Evolutionary conservation across 2,888 invertebrate genomes (phyloP), one percentile per base, ranked within the genome.

Genomic region (Melanostoma mellinum): DNA sequence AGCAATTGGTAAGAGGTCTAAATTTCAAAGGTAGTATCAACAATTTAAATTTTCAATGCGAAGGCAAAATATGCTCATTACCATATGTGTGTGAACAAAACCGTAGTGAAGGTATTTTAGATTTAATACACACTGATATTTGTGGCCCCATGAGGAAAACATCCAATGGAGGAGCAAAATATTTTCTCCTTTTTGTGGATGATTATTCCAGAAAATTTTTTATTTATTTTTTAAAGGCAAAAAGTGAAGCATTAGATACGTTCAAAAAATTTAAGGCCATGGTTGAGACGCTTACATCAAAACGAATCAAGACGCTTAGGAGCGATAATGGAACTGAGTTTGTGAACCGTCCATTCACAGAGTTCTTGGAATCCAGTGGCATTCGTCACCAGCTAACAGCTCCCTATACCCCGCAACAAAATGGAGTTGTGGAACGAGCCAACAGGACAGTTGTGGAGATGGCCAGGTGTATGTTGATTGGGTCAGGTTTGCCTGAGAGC

Each of bases 211-310:
- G 20, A 20, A 20, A 20, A 20, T 20, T 20, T 20, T 20, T 20
- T 1, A 20, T 20, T 20, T 50, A 50, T 33, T 50, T 38, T 60
- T 60, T 60, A 60, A 44, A 55, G 35, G 52, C 71, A 42, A 52
- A 35, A 71, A 40, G 52, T 42, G 71, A 60, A 10, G 55, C 55
- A 4, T n/a, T 79, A 0, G 32, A 52, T 2, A 53, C 6, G 8
- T 72, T 79, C n/a, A 60, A 73, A 10, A 67, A 72, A 5, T 79
- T 79, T 33, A 79, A 79, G 40, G 10, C 46, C n/a, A 60, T 61
- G 48, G 61, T 52, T 30, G 67, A 79, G 40, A 50, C 20, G 6
- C 44, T 61, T 20, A 74, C 73, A 2, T 72, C 72, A 4, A 79
- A 58, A 53, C 69, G 48, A 46, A 68, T 82, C 9, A 76, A 75